Conservation (phyloP, 2,888 invertebrate species). For the Nematopogon swammerdamellus region DNA sequence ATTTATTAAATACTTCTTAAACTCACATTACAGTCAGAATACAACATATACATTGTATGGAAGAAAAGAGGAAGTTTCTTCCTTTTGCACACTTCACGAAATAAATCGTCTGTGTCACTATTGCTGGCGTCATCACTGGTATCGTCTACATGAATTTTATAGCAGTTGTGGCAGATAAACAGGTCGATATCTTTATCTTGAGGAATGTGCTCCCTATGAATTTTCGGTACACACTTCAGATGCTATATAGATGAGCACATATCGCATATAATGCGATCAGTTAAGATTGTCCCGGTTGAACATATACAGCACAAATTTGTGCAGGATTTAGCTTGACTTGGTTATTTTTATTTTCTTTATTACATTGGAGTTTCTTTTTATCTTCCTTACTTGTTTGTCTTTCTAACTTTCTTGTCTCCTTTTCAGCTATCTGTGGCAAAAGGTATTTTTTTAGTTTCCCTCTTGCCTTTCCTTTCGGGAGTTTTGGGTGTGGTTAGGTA, state of each 20-base stretch:
- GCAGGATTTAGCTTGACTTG: background rate
- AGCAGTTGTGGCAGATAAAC: constrained; percentile 2
- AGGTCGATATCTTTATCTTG: background rate
- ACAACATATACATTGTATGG: too few relatives aligned
- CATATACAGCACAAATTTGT: constrained; percentile 1
- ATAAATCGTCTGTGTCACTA: background rate
- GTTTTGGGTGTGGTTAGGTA: constrained; percentile 8
- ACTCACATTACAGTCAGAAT: too few relatives aligned
- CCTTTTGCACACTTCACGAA: too few relatives aligned
- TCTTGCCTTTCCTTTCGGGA: constrained; percentile 7
- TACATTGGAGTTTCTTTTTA: constrained; percentile 4
- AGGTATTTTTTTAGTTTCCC: constrained; percentile 6
- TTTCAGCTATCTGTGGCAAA: constrained; percentile 6
- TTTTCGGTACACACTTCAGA: background rate
- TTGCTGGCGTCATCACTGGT: background rate
- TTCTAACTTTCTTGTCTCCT: constrained; percentile 4
- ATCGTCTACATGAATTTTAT: background rate
- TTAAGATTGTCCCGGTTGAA: background rate
- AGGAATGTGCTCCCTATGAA: constrained; percentile 1
- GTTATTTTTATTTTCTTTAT: constrained; percentile 3
- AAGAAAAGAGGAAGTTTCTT: too few relatives aligned
- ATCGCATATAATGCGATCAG: constrained; percentile 2
- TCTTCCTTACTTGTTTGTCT: constrained; percentile 4
- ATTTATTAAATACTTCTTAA: too few relatives aligned
- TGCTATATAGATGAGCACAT: constrained; percentile 2